Evolutionary conservation across 2,113 vertebrate genomes (phyloP), one percentile per base, ranked within the genome.

Genomic region (Lagenorhynchus albirostris): DNA sequence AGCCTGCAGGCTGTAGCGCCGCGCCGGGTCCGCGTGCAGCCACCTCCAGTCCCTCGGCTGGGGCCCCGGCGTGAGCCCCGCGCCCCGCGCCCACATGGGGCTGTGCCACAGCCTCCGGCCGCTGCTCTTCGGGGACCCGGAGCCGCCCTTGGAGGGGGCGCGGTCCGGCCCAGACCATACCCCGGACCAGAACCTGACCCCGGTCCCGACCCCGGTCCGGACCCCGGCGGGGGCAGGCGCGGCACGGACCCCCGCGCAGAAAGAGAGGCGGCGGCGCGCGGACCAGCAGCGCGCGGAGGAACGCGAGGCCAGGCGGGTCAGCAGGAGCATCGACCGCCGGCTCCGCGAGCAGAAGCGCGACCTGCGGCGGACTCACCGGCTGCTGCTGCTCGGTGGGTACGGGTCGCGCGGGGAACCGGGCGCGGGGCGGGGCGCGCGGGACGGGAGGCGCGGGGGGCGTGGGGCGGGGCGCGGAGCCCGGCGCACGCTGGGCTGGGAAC

Each of bases 41-140:
- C 20, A 68, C 60, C 67, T 73, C 81, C 88, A 5, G 47, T 17
- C 96, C 85, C 31, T 44, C 38, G 0, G 71, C 44, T 12, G 83
- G 71, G 70, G 15, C 38, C 20, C 68, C 6, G 31, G n/a, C 86
- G 23, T 86, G 84, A 93, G 18, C 58, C 36, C 18, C 3, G 36
- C 63, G 50, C 85, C 88, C 20, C 7, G 20, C 55, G 86, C 26
- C 83, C 70, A n/a, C 98, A 99, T 99, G 99, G 99, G 99, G 98
- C 99, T 99, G 98, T 99, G 99, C 98, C 99, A 99, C 98, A 99
- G 99, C 97, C 98, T 99, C 98, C 99, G 99, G 98, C 99, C 99
- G 98, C 99, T 99, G 98, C 99, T 99, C 97, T 99, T 99, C 98
- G 99, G 99, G 90, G 99, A 99, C 94, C 97, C 99, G 91, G 99